Evolutionary conservation across 2,888 invertebrate species (phyloP), one percentile per base, ranked within the genome.

Genomic region (Caenorhabditis sulstoni): DNA sequence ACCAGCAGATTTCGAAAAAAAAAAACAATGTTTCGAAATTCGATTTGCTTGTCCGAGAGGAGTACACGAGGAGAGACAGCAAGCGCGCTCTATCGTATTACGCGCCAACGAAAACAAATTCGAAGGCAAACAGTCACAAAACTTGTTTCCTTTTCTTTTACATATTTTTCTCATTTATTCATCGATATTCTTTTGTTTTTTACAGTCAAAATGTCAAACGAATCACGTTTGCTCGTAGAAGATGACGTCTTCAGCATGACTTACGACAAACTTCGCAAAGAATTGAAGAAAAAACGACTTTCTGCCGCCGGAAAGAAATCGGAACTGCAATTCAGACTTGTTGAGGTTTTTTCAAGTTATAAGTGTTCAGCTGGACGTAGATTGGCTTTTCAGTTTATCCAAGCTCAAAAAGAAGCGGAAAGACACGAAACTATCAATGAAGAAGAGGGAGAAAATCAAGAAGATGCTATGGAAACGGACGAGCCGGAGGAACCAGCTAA

Each of bases 281-380:
- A 73, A 22, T 57, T 64, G 47, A 79, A 79, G 41, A 70, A 65
- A 20, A 68, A 79, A 29, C 58, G 75, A 0, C 39, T 75, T 11
- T 79, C 79, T 0, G 45, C 41, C 9, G 75, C 53, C 3, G 79
- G 79, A 53, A 79, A 75, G 22, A 79, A 75, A 52, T 58, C 74
- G 2, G 64, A 62, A 12, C 55, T 79, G 8, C 79, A 79, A 41
- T 62, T 47, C 22, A 49, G 79, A 47, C 65, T 79, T 1, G 39
- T 79, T 7, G 74, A 79, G 64, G 78, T 78, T 29, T 39, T 14
- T 55, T 12, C 1, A 41, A 29, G 3, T 18, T 14, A 39, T 58
- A 4, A 35, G 8, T 23, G 11, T 23, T 23, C n/a, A n/a, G n/a
- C n/a, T n/a, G n/a, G n/a, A n/a, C n/a, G n/a, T n/a, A n/a, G n/a